Evolutionary conservation across 2,888 invertebrate genomes (phyloP).

Genomic region (Cantharis nigra): DNA sequence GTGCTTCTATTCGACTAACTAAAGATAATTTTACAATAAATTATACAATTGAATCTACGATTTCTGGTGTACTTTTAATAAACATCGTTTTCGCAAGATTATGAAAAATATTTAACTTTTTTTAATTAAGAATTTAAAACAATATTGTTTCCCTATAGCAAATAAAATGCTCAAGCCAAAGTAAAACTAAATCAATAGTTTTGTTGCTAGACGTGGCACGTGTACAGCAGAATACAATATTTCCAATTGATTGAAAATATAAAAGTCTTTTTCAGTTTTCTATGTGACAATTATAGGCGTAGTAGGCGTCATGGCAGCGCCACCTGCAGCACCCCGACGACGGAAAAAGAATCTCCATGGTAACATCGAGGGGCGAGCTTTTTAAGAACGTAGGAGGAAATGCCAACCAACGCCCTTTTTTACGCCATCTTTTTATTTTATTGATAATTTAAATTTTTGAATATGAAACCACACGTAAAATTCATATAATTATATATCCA

Average conservation of each 20-base stretch:
- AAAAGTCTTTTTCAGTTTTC: constrained; percentile 23
- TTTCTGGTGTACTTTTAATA: too few species aligned
- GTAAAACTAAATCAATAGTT: background rate
- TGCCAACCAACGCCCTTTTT: constrained; percentile 49
- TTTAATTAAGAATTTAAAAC: background rate
- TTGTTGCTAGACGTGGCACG: background rate
- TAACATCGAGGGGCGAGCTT: constrained; percentile 47
- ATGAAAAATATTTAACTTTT: background rate
- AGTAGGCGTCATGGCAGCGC: constrained; percentile 39
- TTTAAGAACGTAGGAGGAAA: constrained; percentile 49
- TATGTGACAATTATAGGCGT: constrained; percentile 31
- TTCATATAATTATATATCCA: constrained; percentile 12
- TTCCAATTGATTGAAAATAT: constrained; percentile 22
- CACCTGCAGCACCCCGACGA: constrained; percentile 47
- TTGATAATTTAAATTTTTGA: constrained; percentile 26
- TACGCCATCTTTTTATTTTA: constrained; percentile 50
- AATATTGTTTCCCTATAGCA: background rate
- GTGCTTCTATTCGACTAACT: too few species aligned
- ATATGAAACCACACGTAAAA: constrained; percentile 24
- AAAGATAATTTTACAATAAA: too few species aligned
- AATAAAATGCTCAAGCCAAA: background rate
- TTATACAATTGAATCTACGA: too few species aligned
- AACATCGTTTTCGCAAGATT: too few species aligned
- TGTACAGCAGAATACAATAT: background rate
- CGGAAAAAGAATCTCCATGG: constrained; percentile 50